Evolutionary conservation across 2,797 vertebrate genomes (phyloP), one percentile per base, ranked within the genome.

Genomic region (Varecia variegata): DNA sequence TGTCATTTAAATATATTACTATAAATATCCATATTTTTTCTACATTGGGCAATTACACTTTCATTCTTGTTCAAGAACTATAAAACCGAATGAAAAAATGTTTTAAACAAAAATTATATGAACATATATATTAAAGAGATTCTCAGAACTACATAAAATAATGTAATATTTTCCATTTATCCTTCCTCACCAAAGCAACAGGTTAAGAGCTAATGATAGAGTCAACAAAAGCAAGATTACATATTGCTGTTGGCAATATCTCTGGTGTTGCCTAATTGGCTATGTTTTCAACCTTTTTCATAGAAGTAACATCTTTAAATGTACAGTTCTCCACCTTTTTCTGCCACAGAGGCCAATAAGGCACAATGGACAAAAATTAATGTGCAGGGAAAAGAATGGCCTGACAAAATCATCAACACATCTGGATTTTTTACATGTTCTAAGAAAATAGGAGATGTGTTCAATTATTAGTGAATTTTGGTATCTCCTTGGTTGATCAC

Each of bases 351-450:
- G 96, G 8, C 4, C 4, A 17, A 9, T 25, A 13, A 15, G 96
- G 62, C 45, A 35, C 32, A 96, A 45, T 96, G 81, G 91, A 94
- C 43, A 25, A 91, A 97, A 97, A 98, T 0, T 71, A 52, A 82
- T 92, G 74, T 58, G 25, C 65, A 77, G 58, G 92, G 27, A 52
- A 94, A 65, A 85, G n/a, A 95, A 43, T 5, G 20, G 27, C 47
- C 70, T 88, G 52, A 95, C 47, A 85, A 92, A 97, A 97, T 96
- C 94, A 95, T 71, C 54, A 70, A 68, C 68, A 60, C 52, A 94
- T 84, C 73, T 98, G 94, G 52, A 82, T 52, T 35, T 52, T 97
- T 84, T 82, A 65, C 45, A 90, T 74, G 38, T 94, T 90, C 77
- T 94, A 85, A 91, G 83, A 87, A 97, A 96, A 96, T 9, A 92